phyloP scores from a whole-genome alignment of 2,113 vertebrate genomes.

The Scalopus aquaticus region DNA sequence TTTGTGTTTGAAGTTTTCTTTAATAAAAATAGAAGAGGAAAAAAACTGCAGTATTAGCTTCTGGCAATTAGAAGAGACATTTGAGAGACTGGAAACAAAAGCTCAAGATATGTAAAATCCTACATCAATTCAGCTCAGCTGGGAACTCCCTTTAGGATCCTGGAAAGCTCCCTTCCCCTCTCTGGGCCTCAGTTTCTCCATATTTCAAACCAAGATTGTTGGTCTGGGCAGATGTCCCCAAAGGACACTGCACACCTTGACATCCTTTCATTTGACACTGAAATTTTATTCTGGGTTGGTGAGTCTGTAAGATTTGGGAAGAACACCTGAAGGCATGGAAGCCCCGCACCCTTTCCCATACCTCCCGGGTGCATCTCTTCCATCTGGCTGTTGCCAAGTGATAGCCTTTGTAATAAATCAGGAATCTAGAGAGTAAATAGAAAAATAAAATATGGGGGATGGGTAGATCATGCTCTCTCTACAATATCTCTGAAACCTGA shows the following conservation, averaged over 20 bases:
- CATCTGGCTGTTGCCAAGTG: too few species aligned
- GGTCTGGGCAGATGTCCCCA: background rate
- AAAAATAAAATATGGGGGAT: too few species aligned
- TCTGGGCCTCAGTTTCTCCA: slow-evolving; percentile 38
- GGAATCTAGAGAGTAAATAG: too few species aligned
- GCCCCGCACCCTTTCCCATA: too few species aligned
- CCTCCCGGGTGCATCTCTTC: too few species aligned
- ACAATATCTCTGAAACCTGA: background rate
- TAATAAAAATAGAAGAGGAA: background rate
- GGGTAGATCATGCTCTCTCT: background rate
- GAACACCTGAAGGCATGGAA: too few species aligned
- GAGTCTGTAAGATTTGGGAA: too few species aligned
- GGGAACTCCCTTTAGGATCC: background rate
- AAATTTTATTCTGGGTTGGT: background rate
- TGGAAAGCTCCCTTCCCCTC: background rate
- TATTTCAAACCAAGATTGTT: background rate
- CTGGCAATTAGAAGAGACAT: background rate
- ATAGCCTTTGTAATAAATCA: too few species aligned
- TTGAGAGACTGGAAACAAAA: background rate
- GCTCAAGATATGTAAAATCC: background rate
- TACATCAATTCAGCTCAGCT: background rate
- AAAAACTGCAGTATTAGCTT: background rate
- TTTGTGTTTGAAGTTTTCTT: background rate
- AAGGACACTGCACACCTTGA: background rate
- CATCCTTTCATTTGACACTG: background rate